Evolutionary conservation across 2,797 vertebrate species (phyloP).

Genomic region (Poecilia velifera): DNA sequence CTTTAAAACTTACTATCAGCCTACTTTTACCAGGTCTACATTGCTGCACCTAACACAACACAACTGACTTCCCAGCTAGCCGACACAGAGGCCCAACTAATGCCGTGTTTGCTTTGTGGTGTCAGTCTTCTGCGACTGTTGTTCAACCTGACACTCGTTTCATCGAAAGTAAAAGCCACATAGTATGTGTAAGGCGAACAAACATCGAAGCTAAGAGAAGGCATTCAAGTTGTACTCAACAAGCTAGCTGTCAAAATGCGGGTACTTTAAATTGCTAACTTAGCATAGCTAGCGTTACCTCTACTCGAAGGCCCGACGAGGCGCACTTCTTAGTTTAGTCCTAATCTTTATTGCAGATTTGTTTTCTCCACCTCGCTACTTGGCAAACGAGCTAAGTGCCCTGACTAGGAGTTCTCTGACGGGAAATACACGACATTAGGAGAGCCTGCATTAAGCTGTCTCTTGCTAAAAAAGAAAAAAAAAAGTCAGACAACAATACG

Average conservation of each 20-base stretch:
- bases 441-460: conserved; percentile 28
- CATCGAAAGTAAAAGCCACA: conserved; percentile 20
- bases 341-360: conserved; percentile 77
- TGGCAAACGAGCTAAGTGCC: conserved; percentile 50
- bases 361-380: conserved; percentile 43
- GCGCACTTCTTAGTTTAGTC: conserved; percentile 71
- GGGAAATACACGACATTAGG: conserved; percentile 60
- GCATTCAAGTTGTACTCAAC: conserved; percentile 12
- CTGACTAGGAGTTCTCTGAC: conserved; percentile 22
- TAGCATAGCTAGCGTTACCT: conserved; percentile 73
- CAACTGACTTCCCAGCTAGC: conserved; percentile 17
- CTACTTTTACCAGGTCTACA: background rate
- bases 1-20: conserved; percentile 4
- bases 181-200: conserved; percentile 11
- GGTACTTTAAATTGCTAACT: conserved; percentile 42
- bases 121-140: conserved; percentile 15
- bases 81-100: conserved; percentile 36
- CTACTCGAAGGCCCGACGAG: conserved; percentile 75
- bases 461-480: background rate
- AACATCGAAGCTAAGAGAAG: conserved; percentile 23
- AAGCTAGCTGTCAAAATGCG: conserved; percentile 27
- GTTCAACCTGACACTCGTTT: background rate
- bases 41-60: background rate
- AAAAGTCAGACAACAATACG: conserved; percentile 18
- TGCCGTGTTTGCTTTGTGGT: conserved; percentile 8